Base-by-base conservation (phyloP, 92 coral and sea anemone species). In the Phenganax subtilis region DNA sequence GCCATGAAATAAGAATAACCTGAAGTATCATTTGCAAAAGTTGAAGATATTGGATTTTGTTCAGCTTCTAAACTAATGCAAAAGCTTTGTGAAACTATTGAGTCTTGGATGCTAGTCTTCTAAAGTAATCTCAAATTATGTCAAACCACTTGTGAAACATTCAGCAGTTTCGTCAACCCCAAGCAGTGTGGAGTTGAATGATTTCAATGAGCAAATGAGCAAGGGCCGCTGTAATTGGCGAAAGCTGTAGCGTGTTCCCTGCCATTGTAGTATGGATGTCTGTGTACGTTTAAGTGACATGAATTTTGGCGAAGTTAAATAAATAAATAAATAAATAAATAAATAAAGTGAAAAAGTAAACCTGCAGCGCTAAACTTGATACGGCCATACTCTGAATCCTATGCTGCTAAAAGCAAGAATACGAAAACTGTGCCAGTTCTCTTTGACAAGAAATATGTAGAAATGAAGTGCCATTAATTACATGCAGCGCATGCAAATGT, bases 341-440 rank as follows among this genome's bases (percentile, higher is more conserved):
- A 20, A 20, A 20, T 20, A 20, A 20, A 20, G 51, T 79, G 92
- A 80, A 84, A 84, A 84, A 20, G 58, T 14, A 89, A 87, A 82
- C 81, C 87, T 68, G 88, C 82, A 57, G 56, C 82, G 68, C 62
- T 90, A 17, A 81, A 85, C 74, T 85, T 89, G 81, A 73, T 84
- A 44, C 68, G 81, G 30, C 90, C 93, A 20, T 90, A 75, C 82
- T 72, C 93, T 28, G 83, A 85, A 56, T 9, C 79, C 54, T 88
- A 88, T 88, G 83, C 85, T 78, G 53, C 85, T 17, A 88, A 83
- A 71, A 90, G 89, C 64, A 69, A 89, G 65, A 60, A 72, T 69
- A 61, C 88, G 70, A 71, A 85, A 55, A 88, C 89, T 6, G 54
- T 83, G 53, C n/a, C 89, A 3, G 89, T 82, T 57, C 64, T 90